Percentiles rank a stretch among this genome's conserved stretches.
Conservation (phyloP, 2,113 vertebrate genomes). For the Larimichthys crocea region DNA sequence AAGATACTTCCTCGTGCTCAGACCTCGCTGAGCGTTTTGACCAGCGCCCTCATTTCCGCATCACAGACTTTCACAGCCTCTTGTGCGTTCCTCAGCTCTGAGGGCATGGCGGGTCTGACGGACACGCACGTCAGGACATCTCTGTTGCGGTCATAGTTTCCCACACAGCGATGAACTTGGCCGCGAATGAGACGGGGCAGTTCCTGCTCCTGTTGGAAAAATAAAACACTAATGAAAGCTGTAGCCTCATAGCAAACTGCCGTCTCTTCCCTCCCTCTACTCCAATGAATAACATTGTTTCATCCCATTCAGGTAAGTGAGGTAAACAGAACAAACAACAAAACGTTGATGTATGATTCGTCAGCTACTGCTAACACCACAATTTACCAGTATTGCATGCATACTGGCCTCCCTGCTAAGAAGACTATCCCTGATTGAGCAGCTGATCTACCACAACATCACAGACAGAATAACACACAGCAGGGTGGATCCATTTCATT, state of each 20-base stretch:
- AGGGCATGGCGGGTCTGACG: constrained; percentile 86
- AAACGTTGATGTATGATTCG: neutral
- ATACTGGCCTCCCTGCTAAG: neutral
- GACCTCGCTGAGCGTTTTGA: constrained; percentile 85
- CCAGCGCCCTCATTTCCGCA: constrained; percentile 86
- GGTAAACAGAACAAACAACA: neutral
- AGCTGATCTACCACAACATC: neutral
- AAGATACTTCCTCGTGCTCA: constrained; percentile 66
- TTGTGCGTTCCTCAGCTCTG: constrained; percentile 90
- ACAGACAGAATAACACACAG: neutral
- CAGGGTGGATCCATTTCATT: neutral
- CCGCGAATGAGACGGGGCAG: constrained; percentile 95
- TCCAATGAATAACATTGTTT: neutral
- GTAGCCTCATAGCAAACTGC: no score
- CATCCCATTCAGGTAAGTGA: neutral
- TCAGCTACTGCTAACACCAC: neutral
- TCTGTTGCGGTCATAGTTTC: constrained; percentile 89
- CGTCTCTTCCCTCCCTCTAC: neutral
- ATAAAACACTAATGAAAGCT: neutral
- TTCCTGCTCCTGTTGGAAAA: constrained; percentile 87
- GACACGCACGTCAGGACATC: constrained; percentile 91
- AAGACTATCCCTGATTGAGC: neutral
- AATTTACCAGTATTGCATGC: neutral
- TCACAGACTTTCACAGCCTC: constrained; percentile 88
- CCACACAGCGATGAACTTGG: constrained; percentile 92